Percentiles rank a stretch among this genome's conserved stretches.
These are phyloP conservation scores for Dromaius novaehollandiae DNA, from an alignment of 2,113 vertebrate species.

Conservation along the genomic window DNA sequence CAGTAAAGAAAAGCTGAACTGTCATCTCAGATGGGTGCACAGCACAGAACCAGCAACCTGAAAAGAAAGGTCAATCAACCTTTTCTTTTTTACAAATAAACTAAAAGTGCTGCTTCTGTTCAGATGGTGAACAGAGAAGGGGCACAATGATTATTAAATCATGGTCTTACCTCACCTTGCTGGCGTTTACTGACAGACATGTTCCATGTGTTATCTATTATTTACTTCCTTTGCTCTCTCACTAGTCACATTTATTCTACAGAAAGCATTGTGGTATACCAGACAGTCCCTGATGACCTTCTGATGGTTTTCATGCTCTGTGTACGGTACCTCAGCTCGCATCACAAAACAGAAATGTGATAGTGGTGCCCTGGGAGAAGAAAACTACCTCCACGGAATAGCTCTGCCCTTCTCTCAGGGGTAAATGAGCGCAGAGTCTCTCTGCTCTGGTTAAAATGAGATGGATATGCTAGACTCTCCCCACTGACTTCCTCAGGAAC, in stretches of 20 bases:
- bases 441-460: background rate
- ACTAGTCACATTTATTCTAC: accelerated
- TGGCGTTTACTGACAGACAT: background rate
- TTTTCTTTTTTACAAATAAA: background rate
- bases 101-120: background rate
- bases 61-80: background rate
- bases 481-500: background rate
- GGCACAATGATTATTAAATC: background rate
- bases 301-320: background rate
- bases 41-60: background rate
- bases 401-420: background rate
- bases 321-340: background rate
- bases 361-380: background rate
- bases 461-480: background rate
- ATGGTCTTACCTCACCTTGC: background rate
- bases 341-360: background rate
- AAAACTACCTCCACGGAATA: background rate
- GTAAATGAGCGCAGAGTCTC: background rate
- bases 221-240: background rate
- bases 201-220: background rate
- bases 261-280: background rate
- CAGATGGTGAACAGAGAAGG: background rate
- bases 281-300: background rate
- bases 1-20: background rate
- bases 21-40: background rate